Base-by-base conservation (phyloP, 1,140 invertebrate genomes). In the Bombus vancouverensis region DNA sequence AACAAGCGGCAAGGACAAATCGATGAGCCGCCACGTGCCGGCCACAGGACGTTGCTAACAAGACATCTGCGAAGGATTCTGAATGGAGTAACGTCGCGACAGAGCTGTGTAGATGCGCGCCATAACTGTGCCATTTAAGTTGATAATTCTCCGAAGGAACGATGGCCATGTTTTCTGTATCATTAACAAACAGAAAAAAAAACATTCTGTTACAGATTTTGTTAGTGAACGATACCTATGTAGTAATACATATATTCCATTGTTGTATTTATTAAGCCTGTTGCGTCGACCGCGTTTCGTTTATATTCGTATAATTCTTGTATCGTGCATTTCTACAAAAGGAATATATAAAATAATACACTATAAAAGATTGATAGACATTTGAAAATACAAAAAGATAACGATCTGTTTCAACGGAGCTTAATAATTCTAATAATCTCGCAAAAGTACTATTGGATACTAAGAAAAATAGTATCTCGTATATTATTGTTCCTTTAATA, bases 41-140 rank as follows among this genome's bases (percentile, higher is more conserved):
- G 34, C 97, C 97, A 89, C 98, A 98, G 90, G 97, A 96, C 12
- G 98, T 98, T 71, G 97, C 97, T 39, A 98, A 95, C 9, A 98
- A 96, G 53, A 98, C 98, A 94, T 98, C 98, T 42, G 98, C 97
- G 93, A 98, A 98, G 68, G 97, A 96, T 91, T 98, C 97, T 87
- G 97, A 97, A 70, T 97, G 96, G 53, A 98, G 96, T 85, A 98
- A 95, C 28, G 97, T 96, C 65, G 97, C 97, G 76, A 98, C 97
- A 62, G 97, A 97, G 81, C 97, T 97, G 94, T 98, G 97, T 87
- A 98, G 95, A 95, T 98, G 97, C 39, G 96, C 96, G 89, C 96
- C 96, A 94, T 98, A 97, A 81, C 97, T 98, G 93, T 98, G 97
- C 98, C 98, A 98, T 96, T 98, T 98, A 32, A 98, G 95, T 94